Evolutionary conservation across 2,888 invertebrate genomes (phyloP), one percentile per base, ranked within the genome.

Genomic region (Apotomis betuletana): DNA sequence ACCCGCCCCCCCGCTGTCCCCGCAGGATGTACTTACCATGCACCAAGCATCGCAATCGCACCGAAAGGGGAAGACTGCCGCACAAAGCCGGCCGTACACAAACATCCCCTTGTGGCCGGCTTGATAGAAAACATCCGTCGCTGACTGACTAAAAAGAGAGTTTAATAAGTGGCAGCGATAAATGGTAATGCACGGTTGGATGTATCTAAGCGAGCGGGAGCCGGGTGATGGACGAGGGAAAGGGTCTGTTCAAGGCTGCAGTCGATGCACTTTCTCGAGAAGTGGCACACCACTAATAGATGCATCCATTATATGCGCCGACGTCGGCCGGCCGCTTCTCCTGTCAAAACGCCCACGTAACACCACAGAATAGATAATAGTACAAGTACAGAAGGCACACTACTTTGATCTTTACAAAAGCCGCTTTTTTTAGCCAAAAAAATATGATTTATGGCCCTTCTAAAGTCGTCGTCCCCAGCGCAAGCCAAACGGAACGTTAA

Each of bases 161-260:
- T 78, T 78, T 80, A 81, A 82, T 83, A 81, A 81, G 81, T 82
- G 81, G 81, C 80, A 77, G 80, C 85, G 87, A 90, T 90, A 90
- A 90, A 87, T 87, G 89, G 87, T 90, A 89, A 91, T 89, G 83
- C 84, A 87, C 85, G 85, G 87, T 85, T 86, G 87, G 83, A 85
- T 84, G 87, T 87, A 88, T 87, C 84, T 84, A 86, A 87, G 81
- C 79, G 78, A 77, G 80, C 78, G 75, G 79, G 78, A 76, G 77
- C 76, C 74, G 78, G 79, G 84, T 92, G 91, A 92, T 91, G 89
- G 89, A 93, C 91, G 91, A 92, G 92, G 91, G 92, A 93, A 92
- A 92, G 92, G 90, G 84, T 84, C 83, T 76, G 81, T 76, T 89
- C 91, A 91, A 92, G 92, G 92, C 80, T 91, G 88, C 84, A 85